These are phyloP conservation scores for Podiceps cristatus DNA, from an alignment of 2,113 vertebrate genomes.

Conservation along the genomic window DNA sequence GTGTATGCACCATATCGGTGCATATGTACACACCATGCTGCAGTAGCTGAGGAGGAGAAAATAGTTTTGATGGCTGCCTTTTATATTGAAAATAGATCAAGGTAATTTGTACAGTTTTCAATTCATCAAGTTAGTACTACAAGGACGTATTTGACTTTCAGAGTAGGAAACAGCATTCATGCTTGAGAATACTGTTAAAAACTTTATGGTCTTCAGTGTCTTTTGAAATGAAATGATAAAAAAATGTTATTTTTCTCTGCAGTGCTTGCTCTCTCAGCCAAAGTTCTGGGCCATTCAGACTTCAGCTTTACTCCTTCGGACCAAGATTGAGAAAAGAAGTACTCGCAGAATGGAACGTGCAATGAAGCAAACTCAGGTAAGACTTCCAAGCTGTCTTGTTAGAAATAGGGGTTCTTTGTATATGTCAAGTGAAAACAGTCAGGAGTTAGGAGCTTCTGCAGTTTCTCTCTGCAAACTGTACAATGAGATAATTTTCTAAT, in stretches of 20 bases:
- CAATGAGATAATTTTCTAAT: neutral
- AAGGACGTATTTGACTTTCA: neutral
- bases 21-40: neutral
- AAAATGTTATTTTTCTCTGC: neutral
- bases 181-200: neutral
- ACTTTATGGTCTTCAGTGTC: neutral
- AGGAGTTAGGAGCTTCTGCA: neutral
- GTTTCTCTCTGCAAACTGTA: neutral
- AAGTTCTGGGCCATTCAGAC: conserved; percentile 96
- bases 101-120: neutral
- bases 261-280: conserved; percentile 92
- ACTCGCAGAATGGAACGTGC: conserved; percentile 90
- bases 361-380: conserved; percentile 95
- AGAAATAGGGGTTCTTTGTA: too few species aligned
- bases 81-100: neutral
- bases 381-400: neutral
- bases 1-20: neutral
- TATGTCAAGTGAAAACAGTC: neutral
- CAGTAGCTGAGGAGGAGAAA: neutral
- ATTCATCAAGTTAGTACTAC: neutral
- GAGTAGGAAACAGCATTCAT: neutral
- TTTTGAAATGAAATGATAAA: neutral
- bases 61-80: neutral
- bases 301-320: conserved; percentile 87
- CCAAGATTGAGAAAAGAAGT: conserved; percentile 89